Conservation (phyloP, 2,797 vertebrate species). For the Pipistrellus kuhlii region DNA sequence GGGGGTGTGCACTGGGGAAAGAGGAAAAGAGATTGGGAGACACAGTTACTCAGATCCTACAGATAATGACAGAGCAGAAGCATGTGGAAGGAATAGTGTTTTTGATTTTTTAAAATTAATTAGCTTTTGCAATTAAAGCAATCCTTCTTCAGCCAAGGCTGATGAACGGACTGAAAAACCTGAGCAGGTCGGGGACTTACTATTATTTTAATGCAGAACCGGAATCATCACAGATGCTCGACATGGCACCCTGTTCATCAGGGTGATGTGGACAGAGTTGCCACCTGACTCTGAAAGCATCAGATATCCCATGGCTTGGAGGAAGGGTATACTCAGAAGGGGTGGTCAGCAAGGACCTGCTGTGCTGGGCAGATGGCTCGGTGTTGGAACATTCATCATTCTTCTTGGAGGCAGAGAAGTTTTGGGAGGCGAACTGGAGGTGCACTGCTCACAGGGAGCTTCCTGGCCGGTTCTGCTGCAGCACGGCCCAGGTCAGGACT, state of each 20-base stretch:
- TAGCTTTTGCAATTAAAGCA: not conserved
- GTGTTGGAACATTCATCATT: not conserved
- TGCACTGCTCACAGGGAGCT: fast-evolving
- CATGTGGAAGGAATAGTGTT: fast-evolving
- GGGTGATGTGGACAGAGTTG: not conserved
- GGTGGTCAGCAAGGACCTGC: not conserved
- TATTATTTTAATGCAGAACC: not conserved
- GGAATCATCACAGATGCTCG: fast-evolving
- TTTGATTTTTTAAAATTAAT: fast-evolving
- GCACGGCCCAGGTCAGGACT: fast-evolving
- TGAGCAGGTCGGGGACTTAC: fast-evolving
- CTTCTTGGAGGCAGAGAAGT: too few species aligned
- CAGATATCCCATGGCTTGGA: fast-evolving
- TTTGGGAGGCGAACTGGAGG: fast-evolving
- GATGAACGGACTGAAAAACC: fast-evolving
- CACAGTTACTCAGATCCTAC: not conserved
- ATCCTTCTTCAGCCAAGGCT: not conserved
- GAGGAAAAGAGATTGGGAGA: not conserved
- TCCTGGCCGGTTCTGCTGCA: fast-evolving
- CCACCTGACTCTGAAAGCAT: fast-evolving
- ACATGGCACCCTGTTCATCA: fast-evolving
- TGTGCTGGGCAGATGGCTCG: not conserved
- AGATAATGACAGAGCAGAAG: not conserved
- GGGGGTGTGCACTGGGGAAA: not conserved
- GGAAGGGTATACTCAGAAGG: not conserved